Conservation (phyloP, 2,888 invertebrate species). For the Mimumesa dahlbomi region DNA sequence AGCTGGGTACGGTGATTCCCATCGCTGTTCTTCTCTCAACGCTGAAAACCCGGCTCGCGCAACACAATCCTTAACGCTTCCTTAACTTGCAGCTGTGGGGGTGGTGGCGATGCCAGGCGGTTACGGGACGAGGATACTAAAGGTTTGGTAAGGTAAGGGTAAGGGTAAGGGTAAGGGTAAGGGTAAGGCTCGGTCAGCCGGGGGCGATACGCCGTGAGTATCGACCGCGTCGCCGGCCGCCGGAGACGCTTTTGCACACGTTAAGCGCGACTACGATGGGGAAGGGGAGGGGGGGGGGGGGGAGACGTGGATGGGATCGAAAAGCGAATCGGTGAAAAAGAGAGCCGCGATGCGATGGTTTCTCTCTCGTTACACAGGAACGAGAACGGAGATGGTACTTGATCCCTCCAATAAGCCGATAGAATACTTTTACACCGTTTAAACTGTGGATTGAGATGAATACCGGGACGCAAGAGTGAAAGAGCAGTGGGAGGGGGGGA, state of each 20-base stretch:
- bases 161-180: slow-evolving; percentile 49
- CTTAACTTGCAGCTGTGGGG: neutral
- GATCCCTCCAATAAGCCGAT: neutral
- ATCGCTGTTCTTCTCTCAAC: slow-evolving; percentile 3
- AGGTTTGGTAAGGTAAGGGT: slow-evolving; percentile 54
- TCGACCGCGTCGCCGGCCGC: slow-evolving; percentile 66
- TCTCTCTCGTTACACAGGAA: too few species aligned
- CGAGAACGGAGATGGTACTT: neutral
- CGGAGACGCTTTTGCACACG: slow-evolving; percentile 62
- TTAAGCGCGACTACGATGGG: slow-evolving; percentile 42
- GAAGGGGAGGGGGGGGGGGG: slow-evolving; percentile 26
- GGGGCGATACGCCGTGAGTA: slow-evolving; percentile 64
- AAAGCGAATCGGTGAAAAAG: slow-evolving; percentile 19
- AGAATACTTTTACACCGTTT: too few species aligned
- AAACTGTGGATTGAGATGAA: too few species aligned
- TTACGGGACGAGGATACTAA: slow-evolving; percentile 24
- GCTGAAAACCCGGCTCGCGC: neutral
- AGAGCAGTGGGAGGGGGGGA: too few species aligned
- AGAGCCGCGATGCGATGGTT: neutral
- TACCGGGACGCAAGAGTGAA: too few species aligned
- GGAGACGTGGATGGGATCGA: slow-evolving; percentile 39
- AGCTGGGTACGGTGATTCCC: slow-evolving; percentile 51
- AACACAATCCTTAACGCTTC: neutral
- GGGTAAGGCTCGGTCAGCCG: slow-evolving; percentile 66
- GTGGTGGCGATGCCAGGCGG: neutral